phyloP scores from a whole-genome alignment of 2,888 invertebrate species.

The Calameuta pallipes region DNA sequence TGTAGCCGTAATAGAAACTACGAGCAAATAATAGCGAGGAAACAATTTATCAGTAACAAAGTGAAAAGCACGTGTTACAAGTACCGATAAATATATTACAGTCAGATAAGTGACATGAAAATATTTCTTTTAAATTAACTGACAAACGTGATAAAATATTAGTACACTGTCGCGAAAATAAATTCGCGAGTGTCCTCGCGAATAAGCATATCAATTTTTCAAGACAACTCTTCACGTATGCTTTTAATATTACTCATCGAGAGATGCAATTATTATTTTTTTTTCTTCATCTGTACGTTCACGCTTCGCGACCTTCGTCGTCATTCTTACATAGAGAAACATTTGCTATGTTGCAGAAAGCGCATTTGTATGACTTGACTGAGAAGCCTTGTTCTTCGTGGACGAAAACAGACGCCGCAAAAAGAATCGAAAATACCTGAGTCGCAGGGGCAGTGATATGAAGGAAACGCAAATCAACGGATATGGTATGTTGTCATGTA shows the following conservation, averaged over 20 bases:
- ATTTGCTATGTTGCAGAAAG: neutral
- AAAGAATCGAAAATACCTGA: constrained; percentile 21
- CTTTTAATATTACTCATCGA: neutral
- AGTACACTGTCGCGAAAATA: neutral
- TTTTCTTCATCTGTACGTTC: neutral
- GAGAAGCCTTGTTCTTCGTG: neutral
- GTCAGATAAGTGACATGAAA: neutral
- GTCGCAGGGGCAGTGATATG: constrained; percentile 51
- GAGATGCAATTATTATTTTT: neutral
- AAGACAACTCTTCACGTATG: neutral
- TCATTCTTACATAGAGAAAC: neutral
- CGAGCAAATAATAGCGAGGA: neutral
- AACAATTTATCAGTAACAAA: neutral
- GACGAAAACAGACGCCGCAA: neutral
- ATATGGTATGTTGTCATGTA: constrained; percentile 48
- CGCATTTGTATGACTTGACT: neutral
- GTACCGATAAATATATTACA: neutral
- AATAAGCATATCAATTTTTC: neutral
- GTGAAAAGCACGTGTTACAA: neutral
- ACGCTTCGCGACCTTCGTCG: neutral
- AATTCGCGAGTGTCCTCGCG: neutral
- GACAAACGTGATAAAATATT: neutral
- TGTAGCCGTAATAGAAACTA: neutral
- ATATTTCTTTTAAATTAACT: neutral
- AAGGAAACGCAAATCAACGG: constrained; percentile 56